Percentiles rank a stretch among this genome's conserved stretches.
Conservation (phyloP, 2,113 vertebrate species). For the Leuciscus idus region DNA sequence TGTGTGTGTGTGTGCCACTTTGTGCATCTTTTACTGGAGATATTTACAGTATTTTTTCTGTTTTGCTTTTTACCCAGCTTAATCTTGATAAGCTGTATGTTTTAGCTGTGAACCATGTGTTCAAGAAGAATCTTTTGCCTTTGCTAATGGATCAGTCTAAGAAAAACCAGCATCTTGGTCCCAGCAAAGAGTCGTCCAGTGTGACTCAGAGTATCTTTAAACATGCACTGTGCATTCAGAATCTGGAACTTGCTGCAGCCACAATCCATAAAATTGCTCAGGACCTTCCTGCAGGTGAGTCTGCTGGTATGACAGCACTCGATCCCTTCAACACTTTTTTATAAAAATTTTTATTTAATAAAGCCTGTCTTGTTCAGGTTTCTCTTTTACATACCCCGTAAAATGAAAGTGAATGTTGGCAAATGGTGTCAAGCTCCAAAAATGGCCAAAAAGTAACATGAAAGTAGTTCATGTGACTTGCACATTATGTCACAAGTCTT, state of each 20-base stretch:
- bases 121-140: slow-evolving; percentile 88
- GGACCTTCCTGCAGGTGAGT: slow-evolving; percentile 87
- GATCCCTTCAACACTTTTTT: too few species aligned
- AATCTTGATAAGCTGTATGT: slow-evolving; percentile 90
- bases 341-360: too few species aligned
- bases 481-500: not conserved
- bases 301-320: not conserved
- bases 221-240: slow-evolving; percentile 86
- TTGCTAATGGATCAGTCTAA: slow-evolving; percentile 79
- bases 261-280: slow-evolving; percentile 89
- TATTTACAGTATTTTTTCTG: not conserved
- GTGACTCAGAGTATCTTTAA: slow-evolving; percentile 83
- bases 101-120: slow-evolving; percentile 84
- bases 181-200: slow-evolving; percentile 77
- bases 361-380: too few species aligned
- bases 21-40: not conserved
- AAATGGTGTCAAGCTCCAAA: too few species aligned
- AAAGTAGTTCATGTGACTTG: too few species aligned
- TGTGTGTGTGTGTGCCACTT: too few species aligned
- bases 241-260: slow-evolving; percentile 89
- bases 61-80: slow-evolving; percentile 73
- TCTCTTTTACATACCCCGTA: too few species aligned
- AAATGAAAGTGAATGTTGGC: too few species aligned
- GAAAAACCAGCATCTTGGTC: slow-evolving; percentile 62
- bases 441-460: too few species aligned